These are phyloP conservation scores for Leptopilina clavipes DNA, from an alignment of 1,140 invertebrate species.

Conservation along the genomic window DNA sequence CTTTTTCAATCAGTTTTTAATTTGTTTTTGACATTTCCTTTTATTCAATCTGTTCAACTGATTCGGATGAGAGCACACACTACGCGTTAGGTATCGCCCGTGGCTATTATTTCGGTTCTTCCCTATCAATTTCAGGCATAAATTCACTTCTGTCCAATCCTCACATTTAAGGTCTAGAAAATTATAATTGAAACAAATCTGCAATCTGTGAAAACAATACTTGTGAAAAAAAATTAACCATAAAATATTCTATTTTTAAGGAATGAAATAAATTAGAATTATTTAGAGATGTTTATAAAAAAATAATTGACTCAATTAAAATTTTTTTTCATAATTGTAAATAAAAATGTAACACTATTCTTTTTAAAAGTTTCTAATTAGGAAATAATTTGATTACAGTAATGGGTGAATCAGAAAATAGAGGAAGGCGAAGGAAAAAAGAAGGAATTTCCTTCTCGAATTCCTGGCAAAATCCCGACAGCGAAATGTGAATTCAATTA, in stretches of 20 bases:
- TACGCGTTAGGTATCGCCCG: not conserved
- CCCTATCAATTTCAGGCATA: slow-evolving; percentile 10
- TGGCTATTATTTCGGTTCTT: not conserved
- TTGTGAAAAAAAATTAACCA: no score
- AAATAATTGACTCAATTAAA: no score
- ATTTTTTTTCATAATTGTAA: not conserved
- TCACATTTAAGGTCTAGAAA: not conserved
- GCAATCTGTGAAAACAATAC: no score
- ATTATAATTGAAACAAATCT: no score
- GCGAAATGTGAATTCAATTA: slow-evolving; percentile 31
- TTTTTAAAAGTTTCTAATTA: not conserved
- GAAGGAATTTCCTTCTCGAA: slow-evolving; percentile 3
- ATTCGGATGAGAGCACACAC: not conserved
- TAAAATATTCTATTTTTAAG: not conserved
- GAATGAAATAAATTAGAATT: no score
- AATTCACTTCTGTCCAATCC: not conserved
- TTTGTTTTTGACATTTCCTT: not conserved
- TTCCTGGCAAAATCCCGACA: slow-evolving; percentile 3
- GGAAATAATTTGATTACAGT: not conserved
- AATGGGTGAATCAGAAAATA: not conserved
- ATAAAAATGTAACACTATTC: not conserved
- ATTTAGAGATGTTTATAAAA: no score
- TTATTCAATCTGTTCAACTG: not conserved
- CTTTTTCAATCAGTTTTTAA: not conserved
- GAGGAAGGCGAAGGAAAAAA: not conserved